Percentiles rank a stretch among this genome's conserved stretches.
phyloP scores from a whole-genome alignment of 2,797 vertebrate species.

The Corythornis leucogaster region DNA sequence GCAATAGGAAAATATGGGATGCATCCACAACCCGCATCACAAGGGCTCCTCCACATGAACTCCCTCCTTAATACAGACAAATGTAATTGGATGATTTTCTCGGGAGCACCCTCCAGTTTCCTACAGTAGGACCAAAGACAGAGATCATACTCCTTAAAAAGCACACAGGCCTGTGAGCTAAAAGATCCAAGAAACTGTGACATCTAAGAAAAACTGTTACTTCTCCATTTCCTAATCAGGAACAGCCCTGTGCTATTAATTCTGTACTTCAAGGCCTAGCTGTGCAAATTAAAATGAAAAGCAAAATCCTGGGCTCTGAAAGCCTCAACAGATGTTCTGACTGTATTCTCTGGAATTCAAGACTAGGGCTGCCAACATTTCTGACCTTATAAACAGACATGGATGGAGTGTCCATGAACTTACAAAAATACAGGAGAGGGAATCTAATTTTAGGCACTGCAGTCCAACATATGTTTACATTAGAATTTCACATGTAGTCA shows the following conservation, averaged over 20 bases:
- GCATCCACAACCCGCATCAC: neutral
- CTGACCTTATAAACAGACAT: neutral
- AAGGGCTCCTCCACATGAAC: neutral
- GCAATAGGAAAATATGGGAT: neutral
- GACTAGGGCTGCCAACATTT: neutral
- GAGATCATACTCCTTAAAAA: neutral
- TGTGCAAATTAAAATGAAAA: neutral
- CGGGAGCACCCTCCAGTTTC: neutral
- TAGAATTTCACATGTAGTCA: conserved; percentile 6
- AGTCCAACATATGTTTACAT: neutral
- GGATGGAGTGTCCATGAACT: neutral
- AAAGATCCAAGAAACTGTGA: neutral
- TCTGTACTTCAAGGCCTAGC: neutral
- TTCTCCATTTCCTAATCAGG: neutral
- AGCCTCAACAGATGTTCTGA: neutral
- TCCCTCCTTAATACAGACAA: neutral
- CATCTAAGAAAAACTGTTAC: neutral
- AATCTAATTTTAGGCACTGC: conserved; percentile 16
- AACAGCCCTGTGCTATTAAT: neutral
- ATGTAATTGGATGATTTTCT: neutral
- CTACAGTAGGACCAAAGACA: neutral
- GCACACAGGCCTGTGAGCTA: neutral
- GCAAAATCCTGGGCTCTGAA: neutral
- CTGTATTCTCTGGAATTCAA: conserved; percentile 5
- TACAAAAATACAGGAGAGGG: neutral